Evolutionary conservation across 2,797 vertebrate species (phyloP).

Genomic region (Ctenopoma multispine): DNA sequence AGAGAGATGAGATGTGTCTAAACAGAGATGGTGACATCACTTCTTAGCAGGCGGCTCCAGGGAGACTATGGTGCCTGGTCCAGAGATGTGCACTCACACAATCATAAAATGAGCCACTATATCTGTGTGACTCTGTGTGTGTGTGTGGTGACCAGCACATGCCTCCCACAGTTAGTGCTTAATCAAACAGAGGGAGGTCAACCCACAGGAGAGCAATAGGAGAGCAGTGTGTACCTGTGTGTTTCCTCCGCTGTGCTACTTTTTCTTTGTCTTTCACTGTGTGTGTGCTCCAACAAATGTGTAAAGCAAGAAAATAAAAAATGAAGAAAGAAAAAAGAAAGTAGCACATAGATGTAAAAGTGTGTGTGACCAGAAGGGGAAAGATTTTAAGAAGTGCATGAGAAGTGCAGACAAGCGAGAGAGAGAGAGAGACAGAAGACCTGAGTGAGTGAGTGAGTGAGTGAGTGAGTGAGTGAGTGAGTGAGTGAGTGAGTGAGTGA

Average conservation of each 20-base stretch:
- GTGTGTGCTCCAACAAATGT: background rate
- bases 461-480: slow-evolving; percentile 7
- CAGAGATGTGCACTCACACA: slow-evolving; percentile 55
- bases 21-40: slow-evolving; percentile 77
- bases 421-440: background rate
- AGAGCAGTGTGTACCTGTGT: slow-evolving; percentile 30
- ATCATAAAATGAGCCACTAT: slow-evolving; percentile 54
- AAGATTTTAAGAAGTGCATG: slow-evolving; percentile 27
- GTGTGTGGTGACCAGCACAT: slow-evolving; percentile 43
- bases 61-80: slow-evolving; percentile 60
- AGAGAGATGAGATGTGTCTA: slow-evolving; percentile 68
- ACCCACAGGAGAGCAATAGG: slow-evolving; percentile 27
- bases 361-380: background rate
- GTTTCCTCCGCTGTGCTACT: background rate
- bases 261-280: background rate
- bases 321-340: no score
- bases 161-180: slow-evolving; percentile 62
- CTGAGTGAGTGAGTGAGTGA: slow-evolving; percentile 13
- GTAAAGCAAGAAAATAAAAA: no score
- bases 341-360: no score
- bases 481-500: slow-evolving; percentile 3
- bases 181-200: slow-evolving; percentile 70
- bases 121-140: slow-evolving; percentile 16
- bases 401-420: slow-evolving; percentile 13
- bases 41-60: slow-evolving; percentile 70